Evolutionary conservation across 2,797 vertebrate species (phyloP).

Genomic region (Fistularia tabacaria): DNA sequence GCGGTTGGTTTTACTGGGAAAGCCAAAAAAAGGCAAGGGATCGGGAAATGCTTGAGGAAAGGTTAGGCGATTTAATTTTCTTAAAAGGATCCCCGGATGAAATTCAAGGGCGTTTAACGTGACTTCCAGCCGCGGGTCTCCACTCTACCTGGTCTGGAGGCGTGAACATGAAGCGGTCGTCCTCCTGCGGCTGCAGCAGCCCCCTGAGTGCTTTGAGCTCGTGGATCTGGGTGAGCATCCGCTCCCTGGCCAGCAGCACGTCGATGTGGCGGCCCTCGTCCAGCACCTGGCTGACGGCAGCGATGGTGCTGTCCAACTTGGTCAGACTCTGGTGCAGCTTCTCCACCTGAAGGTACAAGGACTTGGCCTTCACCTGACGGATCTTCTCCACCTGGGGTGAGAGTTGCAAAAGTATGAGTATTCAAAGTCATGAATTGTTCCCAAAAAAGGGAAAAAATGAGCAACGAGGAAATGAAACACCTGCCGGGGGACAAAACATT

Average conservation of each 20-base stretch:
- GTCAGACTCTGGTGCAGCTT: constrained; percentile 94
- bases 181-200: constrained; percentile 92
- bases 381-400: constrained; percentile 92
- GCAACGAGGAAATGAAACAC: too few relatives aligned
- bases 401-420: not conserved
- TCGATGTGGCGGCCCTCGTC: constrained; percentile 94
- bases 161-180: constrained; percentile 94
- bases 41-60: not conserved
- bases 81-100: too few relatives aligned
- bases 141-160: constrained; percentile 85
- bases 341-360: constrained; percentile 96
- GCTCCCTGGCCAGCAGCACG: constrained; percentile 89
- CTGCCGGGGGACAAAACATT: too few relatives aligned
- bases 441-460: too few relatives aligned
- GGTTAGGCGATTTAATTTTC: too few relatives aligned
- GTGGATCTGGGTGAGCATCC: constrained; percentile 95
- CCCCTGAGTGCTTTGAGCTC: constrained; percentile 90
- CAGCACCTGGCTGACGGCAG: constrained; percentile 92
- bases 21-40: not conserved
- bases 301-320: constrained; percentile 94
- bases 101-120: too few relatives aligned
- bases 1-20: not conserved
- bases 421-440: too few relatives aligned
- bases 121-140: too few relatives aligned
- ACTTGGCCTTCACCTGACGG: constrained; percentile 97